Percentiles rank a stretch among this genome's conserved stretches.
Evolutionary conservation across 2,888 invertebrate genomes (phyloP).

Genomic region (Priocnemis perturbator): DNA sequence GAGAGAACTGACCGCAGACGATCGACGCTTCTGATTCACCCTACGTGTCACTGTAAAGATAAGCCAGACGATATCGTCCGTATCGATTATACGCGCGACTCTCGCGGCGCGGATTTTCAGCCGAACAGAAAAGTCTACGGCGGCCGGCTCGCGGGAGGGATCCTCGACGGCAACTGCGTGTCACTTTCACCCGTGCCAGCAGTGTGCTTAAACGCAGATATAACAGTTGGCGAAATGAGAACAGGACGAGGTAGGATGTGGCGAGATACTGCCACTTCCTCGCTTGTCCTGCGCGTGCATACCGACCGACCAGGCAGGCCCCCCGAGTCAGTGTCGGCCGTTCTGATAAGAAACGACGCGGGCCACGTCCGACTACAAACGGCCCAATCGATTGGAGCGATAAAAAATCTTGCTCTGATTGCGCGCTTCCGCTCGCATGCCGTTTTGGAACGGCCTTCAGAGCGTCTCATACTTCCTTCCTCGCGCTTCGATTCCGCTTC

Average conservation of each 20-base stretch:
- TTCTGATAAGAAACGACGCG: conserved; percentile 18
- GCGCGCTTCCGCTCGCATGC: conserved; percentile 28
- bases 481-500: no score
- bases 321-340: background rate
- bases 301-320: no score
- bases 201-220: conserved; percentile 15
- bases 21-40: no score
- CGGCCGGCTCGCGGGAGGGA: conserved; percentile 22
- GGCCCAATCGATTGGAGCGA: background rate
- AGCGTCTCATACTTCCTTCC: background rate
- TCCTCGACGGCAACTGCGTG: conserved; percentile 23
- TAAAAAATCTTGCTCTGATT: conserved; percentile 13
- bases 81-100: background rate
- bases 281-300: conserved; percentile 28
- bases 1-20: no score
- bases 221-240: conserved; percentile 30
- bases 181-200: conserved; percentile 46
- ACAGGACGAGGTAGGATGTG: conserved; percentile 64
- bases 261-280: conserved; percentile 60
- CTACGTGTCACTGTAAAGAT: background rate
- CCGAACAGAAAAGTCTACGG: conserved; percentile 6
- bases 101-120: background rate
- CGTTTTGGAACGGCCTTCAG: background rate
- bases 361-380: no score
- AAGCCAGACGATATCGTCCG: background rate